These are phyloP conservation scores for Charadrius vociferus DNA, from an alignment of 2,113 vertebrate species.

Conservation along the genomic window DNA sequence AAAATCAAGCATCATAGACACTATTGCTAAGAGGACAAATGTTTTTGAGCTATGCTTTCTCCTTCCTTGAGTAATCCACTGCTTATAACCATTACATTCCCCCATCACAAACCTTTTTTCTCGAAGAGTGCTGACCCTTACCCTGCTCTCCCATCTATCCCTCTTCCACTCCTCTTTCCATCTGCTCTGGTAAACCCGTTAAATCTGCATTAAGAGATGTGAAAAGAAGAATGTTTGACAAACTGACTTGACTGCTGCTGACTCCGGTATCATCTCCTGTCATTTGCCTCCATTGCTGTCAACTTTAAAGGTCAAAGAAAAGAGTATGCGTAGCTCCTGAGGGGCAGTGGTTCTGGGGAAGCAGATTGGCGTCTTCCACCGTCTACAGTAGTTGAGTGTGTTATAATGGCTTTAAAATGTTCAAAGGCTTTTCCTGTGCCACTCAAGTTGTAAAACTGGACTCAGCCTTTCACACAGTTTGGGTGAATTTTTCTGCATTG, in stretches of 20 bases:
- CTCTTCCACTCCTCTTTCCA: background rate
- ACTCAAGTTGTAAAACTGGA: background rate
- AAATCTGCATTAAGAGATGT: background rate
- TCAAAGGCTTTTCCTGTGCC: background rate
- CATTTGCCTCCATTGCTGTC: background rate
- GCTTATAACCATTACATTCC: background rate
- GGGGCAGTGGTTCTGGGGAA: background rate
- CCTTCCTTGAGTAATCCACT: background rate
- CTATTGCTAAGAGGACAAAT: background rate
- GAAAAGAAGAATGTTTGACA: background rate
- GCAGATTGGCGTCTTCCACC: background rate
- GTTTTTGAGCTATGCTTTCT: background rate
- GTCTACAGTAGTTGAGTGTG: background rate
- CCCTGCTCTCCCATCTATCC: background rate
- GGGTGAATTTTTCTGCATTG: background rate
- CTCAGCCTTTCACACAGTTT: background rate
- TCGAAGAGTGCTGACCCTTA: background rate
- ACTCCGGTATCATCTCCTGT: background rate
- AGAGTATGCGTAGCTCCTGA: background rate
- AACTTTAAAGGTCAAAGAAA: conserved; percentile 12
- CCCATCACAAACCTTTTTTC: background rate
- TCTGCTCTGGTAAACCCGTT: background rate
- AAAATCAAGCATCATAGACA: background rate
- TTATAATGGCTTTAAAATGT: background rate
- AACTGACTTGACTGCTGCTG: background rate